A percentile compares a stretch with the other conserved stretches of the same genome.
Conservation (phyloP, 2,113 vertebrate species). For the Calypte anna region DNA sequence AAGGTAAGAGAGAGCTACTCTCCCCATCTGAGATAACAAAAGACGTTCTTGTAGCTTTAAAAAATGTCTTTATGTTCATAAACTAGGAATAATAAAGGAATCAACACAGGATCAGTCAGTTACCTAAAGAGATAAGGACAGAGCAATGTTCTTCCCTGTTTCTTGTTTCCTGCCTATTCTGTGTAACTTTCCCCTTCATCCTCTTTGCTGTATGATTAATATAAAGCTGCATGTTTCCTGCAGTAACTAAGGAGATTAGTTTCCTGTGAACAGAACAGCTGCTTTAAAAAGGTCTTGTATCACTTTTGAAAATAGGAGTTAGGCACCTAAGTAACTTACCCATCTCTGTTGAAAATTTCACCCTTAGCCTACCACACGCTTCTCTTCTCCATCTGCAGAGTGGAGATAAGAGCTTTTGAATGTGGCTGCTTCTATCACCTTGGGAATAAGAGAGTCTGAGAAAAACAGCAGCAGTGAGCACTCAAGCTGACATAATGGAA, state of each 20-base stretch:
- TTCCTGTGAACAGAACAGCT: conserved; percentile 31
- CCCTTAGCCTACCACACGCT: background rate
- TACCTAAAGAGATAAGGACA: background rate
- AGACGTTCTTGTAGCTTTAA: background rate
- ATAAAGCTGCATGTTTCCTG: conserved; percentile 31
- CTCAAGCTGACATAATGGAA: conserved; percentile 20
- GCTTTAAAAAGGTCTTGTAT: conserved; percentile 23
- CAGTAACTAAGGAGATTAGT: conserved; percentile 52
- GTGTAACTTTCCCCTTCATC: conserved; percentile 21
- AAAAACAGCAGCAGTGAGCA: background rate
- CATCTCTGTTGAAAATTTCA: conserved; percentile 33
- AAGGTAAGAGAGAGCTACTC: background rate
- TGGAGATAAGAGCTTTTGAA: conserved; percentile 47
- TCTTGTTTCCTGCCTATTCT: background rate
- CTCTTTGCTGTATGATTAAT: conserved; percentile 30
- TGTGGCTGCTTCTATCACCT: conserved; percentile 17
- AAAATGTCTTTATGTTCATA: background rate
- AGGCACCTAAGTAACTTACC: conserved; percentile 19
- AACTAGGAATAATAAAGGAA: background rate
- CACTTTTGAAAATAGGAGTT: conserved; percentile 38
- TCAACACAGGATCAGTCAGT: background rate
- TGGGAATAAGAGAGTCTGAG: background rate
- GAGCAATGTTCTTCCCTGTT: background rate
- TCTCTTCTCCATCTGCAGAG: conserved; percentile 17
- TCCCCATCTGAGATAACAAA: background rate